Conservation (phyloP, 2,888 invertebrate species). For the Apodemia mormo region DNA sequence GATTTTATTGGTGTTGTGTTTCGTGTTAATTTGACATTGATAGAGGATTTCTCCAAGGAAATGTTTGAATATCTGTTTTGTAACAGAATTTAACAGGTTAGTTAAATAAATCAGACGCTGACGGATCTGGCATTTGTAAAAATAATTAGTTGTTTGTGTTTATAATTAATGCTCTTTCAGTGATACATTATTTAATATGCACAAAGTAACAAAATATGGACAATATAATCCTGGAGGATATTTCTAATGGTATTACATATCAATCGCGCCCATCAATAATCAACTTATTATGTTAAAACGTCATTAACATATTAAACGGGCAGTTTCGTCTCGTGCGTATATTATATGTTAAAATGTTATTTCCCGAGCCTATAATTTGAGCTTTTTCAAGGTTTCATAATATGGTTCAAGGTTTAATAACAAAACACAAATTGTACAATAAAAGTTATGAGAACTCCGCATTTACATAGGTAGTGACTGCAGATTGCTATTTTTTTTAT, state of each 20-base stretch:
- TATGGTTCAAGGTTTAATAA: too few species aligned
- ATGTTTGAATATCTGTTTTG: constrained; percentile 9
- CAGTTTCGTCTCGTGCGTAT: too few species aligned
- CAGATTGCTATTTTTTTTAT: too few species aligned
- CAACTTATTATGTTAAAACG: too few species aligned
- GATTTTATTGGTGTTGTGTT: constrained; percentile 15
- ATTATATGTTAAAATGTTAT: too few species aligned
- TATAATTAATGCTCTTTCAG: background rate
- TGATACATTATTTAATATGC: background rate
- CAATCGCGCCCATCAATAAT: too few species aligned
- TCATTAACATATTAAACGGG: too few species aligned
- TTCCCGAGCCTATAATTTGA: too few species aligned
- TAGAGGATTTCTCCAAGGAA: constrained; percentile 8
- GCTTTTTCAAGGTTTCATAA: too few species aligned
- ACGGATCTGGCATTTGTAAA: constrained; percentile 2
- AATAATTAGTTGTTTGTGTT: background rate
- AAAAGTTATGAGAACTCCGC: too few species aligned
- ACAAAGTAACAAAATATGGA: background rate
- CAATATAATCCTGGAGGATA: background rate
- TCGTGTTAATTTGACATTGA: constrained; percentile 14
- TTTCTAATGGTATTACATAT: background rate
- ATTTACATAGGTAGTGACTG: too few species aligned
- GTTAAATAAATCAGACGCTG: constrained; percentile 1
- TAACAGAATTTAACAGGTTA: constrained; percentile 12
- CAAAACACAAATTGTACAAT: too few species aligned